A percentile compares a stretch with the other conserved stretches of the same genome.
phyloP scores from a whole-genome alignment of 2,113 vertebrate genomes.

The Vimba vimba region DNA sequence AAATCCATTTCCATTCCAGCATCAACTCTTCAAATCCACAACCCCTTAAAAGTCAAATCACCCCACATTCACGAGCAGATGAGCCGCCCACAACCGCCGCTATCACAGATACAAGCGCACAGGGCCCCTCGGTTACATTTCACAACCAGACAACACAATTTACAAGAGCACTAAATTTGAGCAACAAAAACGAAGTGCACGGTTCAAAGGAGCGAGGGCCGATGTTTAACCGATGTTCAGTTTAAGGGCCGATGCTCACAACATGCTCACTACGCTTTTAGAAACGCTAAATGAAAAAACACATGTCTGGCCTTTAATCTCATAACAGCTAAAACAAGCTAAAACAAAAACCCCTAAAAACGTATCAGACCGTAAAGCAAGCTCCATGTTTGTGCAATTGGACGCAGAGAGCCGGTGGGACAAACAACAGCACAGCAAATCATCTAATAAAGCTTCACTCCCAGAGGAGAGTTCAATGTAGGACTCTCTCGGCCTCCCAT shows the following conservation, averaged over 20 bases:
- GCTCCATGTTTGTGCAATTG: slow-evolving; percentile 27
- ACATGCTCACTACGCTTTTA: slow-evolving; percentile 38
- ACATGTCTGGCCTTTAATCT: slow-evolving; percentile 52
- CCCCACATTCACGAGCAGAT: slow-evolving; percentile 35
- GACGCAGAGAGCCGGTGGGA: not conserved
- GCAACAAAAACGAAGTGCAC: slow-evolving; percentile 49
- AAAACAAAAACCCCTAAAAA: not conserved
- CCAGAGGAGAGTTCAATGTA: slow-evolving; percentile 71
- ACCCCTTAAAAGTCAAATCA: slow-evolving; percentile 9
- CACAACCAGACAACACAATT: slow-evolving; percentile 50
- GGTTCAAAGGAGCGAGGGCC: slow-evolving; percentile 53
- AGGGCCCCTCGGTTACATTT: slow-evolving; percentile 23
- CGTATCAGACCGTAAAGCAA: not conserved
- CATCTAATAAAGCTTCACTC: slow-evolving; percentile 68
- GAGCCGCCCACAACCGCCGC: slow-evolving; percentile 20
- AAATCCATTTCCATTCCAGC: not conserved
- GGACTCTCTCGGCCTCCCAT: slow-evolving; percentile 73
- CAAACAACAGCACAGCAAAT: slow-evolving; percentile 65
- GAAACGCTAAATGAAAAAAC: slow-evolving; percentile 47
- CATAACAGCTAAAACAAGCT: slow-evolving; percentile 30
- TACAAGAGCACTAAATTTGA: slow-evolving; percentile 53
- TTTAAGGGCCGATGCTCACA: slow-evolving; percentile 46
- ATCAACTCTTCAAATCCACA: slow-evolving; percentile 6
- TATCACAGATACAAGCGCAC: slow-evolving; percentile 28
- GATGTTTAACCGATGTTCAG: no score